Evolutionary conservation across 2,888 invertebrate species (phyloP), one percentile per base, ranked within the genome.

Genomic region (Napeogenes sylphis): DNA sequence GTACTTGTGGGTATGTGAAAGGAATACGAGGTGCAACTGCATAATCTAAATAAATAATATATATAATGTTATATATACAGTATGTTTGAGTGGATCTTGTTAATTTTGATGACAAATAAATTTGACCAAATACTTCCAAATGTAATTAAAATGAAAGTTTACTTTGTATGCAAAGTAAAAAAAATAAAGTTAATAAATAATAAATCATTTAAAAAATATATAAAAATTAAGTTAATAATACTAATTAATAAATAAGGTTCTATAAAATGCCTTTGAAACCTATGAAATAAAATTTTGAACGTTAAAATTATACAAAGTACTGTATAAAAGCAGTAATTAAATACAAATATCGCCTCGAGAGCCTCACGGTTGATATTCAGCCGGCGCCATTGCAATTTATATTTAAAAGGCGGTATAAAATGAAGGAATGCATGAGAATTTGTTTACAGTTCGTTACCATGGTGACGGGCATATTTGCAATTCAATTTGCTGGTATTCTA

Each of bases 381-480:
- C 51, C 21, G n/a, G 30, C 10, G 30, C 30, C 30, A 30, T 51
- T 51, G 51, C 51, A 12, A 51, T 51, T 30, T 51, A 51, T 51
- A 51, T 51, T 51, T 51, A 30, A 30, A 51, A 51, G 51, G 51
- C 51, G 10, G 30, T 51, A 51, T 42, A 51, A 51, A 51, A 51
- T 51, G 21, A 51, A 30, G 30, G 51, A 51, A 30, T 51, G 51
- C 30, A 51, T 8, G 30, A 51, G 51, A 4, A 8, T 51, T 51
- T 51, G 51, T 51, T 51, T 51, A 51, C 51, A 51, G 30, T 10
- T 12, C 21, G 51, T 51, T 51, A 30, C 51, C 51, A 51, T 51
- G 51, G 30, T 8, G 3, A 51, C 51, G 30, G 30, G n/a, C 10
- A 42, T 10, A 51, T 51, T 51, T 51, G 51, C 21, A 51, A 51